phyloP scores from a whole-genome alignment of 2,113 vertebrate genomes.

The Hippolais icterina region DNA sequence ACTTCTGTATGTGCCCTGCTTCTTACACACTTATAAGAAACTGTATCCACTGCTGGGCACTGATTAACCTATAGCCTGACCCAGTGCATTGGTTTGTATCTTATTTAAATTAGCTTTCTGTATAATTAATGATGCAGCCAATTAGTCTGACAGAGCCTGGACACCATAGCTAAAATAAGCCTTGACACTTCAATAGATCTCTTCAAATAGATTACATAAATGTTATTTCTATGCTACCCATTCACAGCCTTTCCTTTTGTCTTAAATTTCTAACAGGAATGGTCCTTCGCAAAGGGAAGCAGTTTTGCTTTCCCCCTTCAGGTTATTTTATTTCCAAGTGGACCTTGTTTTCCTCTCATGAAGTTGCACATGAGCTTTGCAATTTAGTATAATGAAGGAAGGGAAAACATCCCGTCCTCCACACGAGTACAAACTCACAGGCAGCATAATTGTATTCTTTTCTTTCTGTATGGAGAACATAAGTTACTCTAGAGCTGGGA shows the following conservation, averaged over 20 bases:
- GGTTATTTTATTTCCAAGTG: background rate
- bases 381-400: background rate
- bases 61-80: background rate
- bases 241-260: background rate
- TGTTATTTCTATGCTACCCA: background rate
- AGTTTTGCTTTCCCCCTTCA: background rate
- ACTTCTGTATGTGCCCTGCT: background rate
- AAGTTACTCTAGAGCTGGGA: background rate
- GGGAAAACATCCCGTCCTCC: background rate
- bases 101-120: conserved; percentile 48
- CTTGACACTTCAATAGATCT: background rate
- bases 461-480: background rate
- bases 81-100: background rate
- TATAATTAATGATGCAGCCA: conserved; percentile 33
- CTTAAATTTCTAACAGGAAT: background rate
- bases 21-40: background rate
- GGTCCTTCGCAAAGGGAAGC: background rate
- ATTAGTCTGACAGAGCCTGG: conserved; percentile 14
- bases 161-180: background rate
- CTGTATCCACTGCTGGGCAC: background rate
- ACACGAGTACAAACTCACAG: background rate
- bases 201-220: background rate
- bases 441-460: background rate
- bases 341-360: background rate
- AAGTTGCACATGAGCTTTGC: background rate